Evolutionary conservation across 1,140 invertebrate species (phyloP).

Genomic region (Phocides pigmalion): DNA sequence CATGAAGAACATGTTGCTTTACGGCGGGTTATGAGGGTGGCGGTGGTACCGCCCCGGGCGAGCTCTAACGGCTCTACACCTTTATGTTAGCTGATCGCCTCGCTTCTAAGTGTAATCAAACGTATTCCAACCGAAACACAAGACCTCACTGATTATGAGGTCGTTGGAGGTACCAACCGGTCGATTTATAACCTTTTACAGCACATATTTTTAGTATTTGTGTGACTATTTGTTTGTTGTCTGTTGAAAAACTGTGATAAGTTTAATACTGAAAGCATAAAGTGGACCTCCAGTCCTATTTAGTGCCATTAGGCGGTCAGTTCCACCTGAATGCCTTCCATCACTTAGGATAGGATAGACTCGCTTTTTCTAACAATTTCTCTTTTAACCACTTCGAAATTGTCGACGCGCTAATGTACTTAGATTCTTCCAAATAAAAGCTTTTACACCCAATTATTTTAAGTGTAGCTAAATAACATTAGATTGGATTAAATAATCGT

Average conservation of each 20-base stretch:
- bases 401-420: constrained; percentile 20
- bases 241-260: neutral
- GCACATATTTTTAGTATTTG: too few relatives aligned
- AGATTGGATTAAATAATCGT: neutral
- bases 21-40: too few relatives aligned
- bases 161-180: too few relatives aligned
- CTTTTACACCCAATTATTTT: constrained; percentile 17
- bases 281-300: neutral
- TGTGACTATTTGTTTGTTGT: too few relatives aligned
- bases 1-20: too few relatives aligned
- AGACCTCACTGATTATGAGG: too few relatives aligned
- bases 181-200: too few relatives aligned
- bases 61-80: too few relatives aligned
- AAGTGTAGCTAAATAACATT: constrained; percentile 14
- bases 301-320: constrained; percentile 30
- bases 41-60: too few relatives aligned
- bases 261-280: neutral
- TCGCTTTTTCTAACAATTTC: constrained; percentile 51
- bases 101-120: too few relatives aligned
- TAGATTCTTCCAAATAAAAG: constrained; percentile 20
- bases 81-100: too few relatives aligned
- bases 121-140: too few relatives aligned
- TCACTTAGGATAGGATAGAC: constrained; percentile 47
- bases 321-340: constrained; percentile 43
- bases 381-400: constrained; percentile 43